A percentile compares a stretch with the other conserved stretches of the same genome.
Evolutionary conservation across 2,113 vertebrate genomes (phyloP).

Genomic region (Polypterus senegalus): DNA sequence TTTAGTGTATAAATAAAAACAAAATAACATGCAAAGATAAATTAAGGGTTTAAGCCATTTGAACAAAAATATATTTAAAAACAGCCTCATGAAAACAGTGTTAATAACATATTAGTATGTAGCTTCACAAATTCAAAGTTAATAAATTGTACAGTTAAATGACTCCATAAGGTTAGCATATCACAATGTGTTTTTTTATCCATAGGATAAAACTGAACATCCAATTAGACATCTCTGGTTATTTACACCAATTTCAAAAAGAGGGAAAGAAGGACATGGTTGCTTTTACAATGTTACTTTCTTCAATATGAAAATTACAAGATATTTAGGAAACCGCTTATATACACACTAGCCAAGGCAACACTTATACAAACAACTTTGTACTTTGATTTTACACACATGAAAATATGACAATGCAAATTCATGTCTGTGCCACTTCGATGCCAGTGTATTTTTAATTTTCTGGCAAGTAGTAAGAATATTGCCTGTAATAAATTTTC

Average conservation of each 20-base stretch:
- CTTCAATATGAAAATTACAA: neutral
- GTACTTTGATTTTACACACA: neutral
- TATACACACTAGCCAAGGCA: neutral
- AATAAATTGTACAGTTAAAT: neutral
- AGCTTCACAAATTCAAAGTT: neutral
- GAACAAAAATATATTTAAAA: neutral
- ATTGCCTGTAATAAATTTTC: neutral
- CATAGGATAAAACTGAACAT: neutral
- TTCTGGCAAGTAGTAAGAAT: neutral
- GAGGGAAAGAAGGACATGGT: neutral
- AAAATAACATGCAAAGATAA: neutral
- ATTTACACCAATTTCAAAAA: neutral
- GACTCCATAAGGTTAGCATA: neutral
- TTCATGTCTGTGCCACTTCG: neutral
- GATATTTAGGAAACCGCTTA: neutral
- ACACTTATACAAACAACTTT: neutral
- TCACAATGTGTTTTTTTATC: neutral
- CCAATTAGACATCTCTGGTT: neutral
- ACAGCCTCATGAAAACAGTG: neutral
- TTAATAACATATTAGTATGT: neutral
- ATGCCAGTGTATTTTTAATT: conserved; percentile 2
- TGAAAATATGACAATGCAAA: neutral
- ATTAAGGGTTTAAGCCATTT: neutral
- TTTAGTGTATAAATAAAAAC: too few species aligned
- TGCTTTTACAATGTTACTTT: conserved; percentile 1